Evolutionary conservation across 64 coral and sea anemone genomes (phyloP), one percentile per base, ranked within the genome.

Genomic region (Stichodactyla mertensii): DNA sequence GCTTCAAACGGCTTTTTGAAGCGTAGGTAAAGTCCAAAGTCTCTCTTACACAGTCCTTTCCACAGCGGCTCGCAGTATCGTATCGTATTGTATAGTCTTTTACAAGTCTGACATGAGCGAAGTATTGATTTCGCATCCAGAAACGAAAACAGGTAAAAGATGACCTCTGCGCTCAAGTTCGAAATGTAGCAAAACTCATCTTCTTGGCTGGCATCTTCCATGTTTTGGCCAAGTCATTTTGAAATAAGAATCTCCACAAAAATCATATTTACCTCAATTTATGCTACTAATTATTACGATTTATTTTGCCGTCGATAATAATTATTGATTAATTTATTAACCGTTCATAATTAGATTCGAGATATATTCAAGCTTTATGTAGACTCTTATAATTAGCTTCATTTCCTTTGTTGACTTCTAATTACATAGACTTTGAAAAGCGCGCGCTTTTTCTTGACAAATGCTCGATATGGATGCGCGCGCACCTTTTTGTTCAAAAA

Each of bases 101-200:
- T 78, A 79, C 94, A 93, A 16, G 94, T 90, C 52, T 90, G 88
- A 77, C 69, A 87, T 51, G 88, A 52, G 64, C 80, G 85, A 14
- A 84, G 15, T 36, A 89, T 87, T 20, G 94, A 97, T 62, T 20
- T 92, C 0, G 85, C 88, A 51, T 97, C 91, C 20, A 90, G 78
- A 59, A 83, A 93, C n/a, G 83, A 74, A 10, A 89, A 74, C 6
- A 97, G 16, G 23, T 90, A 84, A 27, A 84, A 78, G 11, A 97
- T 64, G 59, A 93, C 81, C 77, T 97, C 94, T 7, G 88, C 91
- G 71, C 94, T 97, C 19, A 97, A 80, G 2, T 16, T 87, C 14
- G 77, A 87, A 6, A 87, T 79, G 77, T 87, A 92, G 59, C 90
- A 92, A n/a, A 79, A 55, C 26, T 58, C 79, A 5, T 60, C 83